phyloP scores from a whole-genome alignment of 2,888 invertebrate species.

The Entomobrya multifasciata region DNA sequence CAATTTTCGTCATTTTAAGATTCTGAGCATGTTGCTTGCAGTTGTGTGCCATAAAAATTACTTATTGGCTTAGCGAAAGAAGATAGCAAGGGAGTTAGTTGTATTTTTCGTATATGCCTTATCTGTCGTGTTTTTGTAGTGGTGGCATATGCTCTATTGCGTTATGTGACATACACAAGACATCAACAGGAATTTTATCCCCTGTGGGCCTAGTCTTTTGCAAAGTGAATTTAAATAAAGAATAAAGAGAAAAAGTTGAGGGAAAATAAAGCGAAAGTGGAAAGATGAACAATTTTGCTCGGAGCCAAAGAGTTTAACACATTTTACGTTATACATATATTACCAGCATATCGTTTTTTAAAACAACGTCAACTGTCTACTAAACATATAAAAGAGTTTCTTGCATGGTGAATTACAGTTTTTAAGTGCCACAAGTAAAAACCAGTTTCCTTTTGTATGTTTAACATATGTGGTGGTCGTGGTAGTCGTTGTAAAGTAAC shows the following conservation, averaged over 20 bases:
- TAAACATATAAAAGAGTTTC: not conserved
- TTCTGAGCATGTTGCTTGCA: conserved; percentile 17
- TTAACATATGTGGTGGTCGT: too few species aligned
- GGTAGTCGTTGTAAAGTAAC: not conserved
- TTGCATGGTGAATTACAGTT: conserved; percentile 11
- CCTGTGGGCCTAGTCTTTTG: conserved; percentile 15
- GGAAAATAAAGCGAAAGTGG: not conserved
- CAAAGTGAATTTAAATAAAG: conserved; percentile 27
- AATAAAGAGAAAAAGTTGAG: too few species aligned
- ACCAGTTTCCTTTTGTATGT: not conserved
- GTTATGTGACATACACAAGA: conserved; percentile 12
- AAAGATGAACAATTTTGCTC: not conserved
- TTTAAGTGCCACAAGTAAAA: conserved; percentile 19
- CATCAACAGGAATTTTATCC: conserved; percentile 36
- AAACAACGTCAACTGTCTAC: not conserved
- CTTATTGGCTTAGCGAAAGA: not conserved
- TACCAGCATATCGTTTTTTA: not conserved
- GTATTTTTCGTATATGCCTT: not conserved
- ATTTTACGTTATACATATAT: conserved; percentile 7
- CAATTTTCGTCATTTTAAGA: conserved; percentile 28
- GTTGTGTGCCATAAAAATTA: not conserved
- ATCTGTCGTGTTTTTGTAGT: too few species aligned
- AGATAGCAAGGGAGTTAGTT: not conserved
- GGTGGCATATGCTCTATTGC: not conserved
- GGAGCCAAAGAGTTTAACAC: not conserved